These are phyloP conservation scores for Philopedon plagiatum DNA, from an alignment of 2,888 invertebrate genomes.

Conservation along the genomic window DNA sequence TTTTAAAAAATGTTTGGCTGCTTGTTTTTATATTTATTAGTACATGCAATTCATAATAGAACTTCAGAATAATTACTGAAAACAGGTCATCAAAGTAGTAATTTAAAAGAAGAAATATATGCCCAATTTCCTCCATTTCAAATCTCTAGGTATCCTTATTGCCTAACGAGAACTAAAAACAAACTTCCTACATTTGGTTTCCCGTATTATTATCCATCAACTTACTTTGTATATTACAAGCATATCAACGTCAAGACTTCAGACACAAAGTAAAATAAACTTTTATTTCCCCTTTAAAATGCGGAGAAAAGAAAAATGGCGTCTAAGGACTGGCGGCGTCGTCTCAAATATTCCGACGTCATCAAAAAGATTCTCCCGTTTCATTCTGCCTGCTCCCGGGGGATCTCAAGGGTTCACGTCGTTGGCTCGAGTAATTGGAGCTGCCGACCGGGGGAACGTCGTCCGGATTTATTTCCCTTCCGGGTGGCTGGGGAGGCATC, in stretches of 20 bases:
- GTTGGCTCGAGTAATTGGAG: conserved; percentile 51
- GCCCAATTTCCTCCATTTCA: no score
- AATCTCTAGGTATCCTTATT: no score
- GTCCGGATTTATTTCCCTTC: conserved; percentile 49
- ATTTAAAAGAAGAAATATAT: no score
- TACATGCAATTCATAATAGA: no score
- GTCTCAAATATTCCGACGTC: conserved; percentile 34
- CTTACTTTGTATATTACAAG: conserved; percentile 1
- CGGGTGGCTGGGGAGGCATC: conserved; percentile 44
- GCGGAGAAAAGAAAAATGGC: conserved; percentile 44
- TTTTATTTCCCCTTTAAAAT: conserved; percentile 21
- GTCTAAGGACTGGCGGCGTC: conserved; percentile 45
- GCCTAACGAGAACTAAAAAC: no score
- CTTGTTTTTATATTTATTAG: no score
- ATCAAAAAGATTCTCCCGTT: conserved; percentile 48
- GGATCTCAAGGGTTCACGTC: conserved; percentile 47
- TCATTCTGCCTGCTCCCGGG: conserved; percentile 43
- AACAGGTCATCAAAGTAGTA: no score
- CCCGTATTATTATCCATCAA: neutral
- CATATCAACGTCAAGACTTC: conserved; percentile 1
- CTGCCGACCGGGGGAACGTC: conserved; percentile 32
- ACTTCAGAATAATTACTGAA: no score
- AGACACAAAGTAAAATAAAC: conserved; percentile 30
- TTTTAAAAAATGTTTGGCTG: no score
- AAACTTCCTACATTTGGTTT: neutral